Base-by-base conservation (phyloP, 2,113 vertebrate genomes). In the Hippopotamus amphibius region DNA sequence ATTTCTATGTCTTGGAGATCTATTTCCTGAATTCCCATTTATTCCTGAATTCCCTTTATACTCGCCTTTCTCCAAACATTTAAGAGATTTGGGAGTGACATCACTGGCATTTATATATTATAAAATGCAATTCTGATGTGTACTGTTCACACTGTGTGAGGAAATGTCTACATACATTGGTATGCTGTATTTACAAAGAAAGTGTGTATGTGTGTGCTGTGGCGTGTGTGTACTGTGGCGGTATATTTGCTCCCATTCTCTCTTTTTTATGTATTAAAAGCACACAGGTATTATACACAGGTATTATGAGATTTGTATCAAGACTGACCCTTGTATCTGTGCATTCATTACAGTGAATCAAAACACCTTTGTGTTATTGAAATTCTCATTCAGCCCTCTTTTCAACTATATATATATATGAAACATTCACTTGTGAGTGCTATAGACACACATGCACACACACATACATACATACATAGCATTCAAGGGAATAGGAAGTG, bases 201-300 rank as follows among this genome's bases (percentile, higher is more conserved):
- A 80, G 26, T 46, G 13, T 83, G 9, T 43, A 41, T 71, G 10
- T 41, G 13, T 46, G 12, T 69, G 53, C 24, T 85, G 8, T 88
- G 59, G 33, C 57, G 7, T 48, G 21, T 41, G 24, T 41, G 7
- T 55, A 15, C 50, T 59, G 3, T 82, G 63, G n/a, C 74, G 41
- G 37, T 55, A 26, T 55, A 16, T 55, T 72, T 68, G 72, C 21
- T 72, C 21, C 1, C 12, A 57, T 21, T 68, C 28, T 65, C 57
- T 93, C 15, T 48, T 81, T 65, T 66, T 66, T 28, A 43, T 57
- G n/a, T 76, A 48, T 97, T 92, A 90, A 97, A 88, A 96, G 53
- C 59, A 89, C 28, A 66, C 30, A 95, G 61, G 46, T 55, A 46
- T 91, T 90, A 82, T 63, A 43, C 0, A 33, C 6, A 95, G n/a